Conservation (phyloP, 2,113 vertebrate species). For the Ceyx melanurus region DNA sequence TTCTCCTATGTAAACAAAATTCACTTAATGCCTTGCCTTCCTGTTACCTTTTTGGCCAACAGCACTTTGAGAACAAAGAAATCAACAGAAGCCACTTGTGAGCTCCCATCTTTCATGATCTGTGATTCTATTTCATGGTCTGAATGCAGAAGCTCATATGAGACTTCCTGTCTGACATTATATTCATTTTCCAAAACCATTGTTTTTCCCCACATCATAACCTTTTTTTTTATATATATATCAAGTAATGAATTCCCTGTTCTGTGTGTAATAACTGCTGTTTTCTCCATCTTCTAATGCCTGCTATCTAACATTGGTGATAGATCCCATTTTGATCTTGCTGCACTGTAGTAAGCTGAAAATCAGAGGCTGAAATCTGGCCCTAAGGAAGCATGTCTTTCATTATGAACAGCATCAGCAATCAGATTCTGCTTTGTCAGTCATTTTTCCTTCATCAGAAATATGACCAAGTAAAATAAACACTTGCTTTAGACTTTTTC, state of each 20-base stretch:
- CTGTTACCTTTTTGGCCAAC: background rate
- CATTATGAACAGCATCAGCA: background rate
- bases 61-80: background rate
- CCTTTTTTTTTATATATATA: background rate
- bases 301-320: background rate
- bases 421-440: background rate
- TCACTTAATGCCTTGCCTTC: background rate
- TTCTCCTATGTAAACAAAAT: background rate
- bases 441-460: background rate
- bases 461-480: background rate
- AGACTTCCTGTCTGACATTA: background rate
- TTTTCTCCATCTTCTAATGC: background rate
- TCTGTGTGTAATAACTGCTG: background rate
- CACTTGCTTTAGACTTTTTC: background rate
- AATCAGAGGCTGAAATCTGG: background rate
- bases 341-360: background rate
- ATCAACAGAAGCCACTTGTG: background rate
- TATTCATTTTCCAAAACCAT: background rate
- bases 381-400: background rate
- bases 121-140: background rate
- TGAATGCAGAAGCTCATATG: background rate
- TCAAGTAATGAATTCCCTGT: background rate
- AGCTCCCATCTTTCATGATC: background rate
- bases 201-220: background rate
- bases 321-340: background rate